A percentile compares a stretch with the other conserved stretches of the same genome.
These are phyloP conservation scores for Pterocles gutturalis DNA, from an alignment of 2,113 vertebrate genomes.

Conservation along the genomic window DNA sequence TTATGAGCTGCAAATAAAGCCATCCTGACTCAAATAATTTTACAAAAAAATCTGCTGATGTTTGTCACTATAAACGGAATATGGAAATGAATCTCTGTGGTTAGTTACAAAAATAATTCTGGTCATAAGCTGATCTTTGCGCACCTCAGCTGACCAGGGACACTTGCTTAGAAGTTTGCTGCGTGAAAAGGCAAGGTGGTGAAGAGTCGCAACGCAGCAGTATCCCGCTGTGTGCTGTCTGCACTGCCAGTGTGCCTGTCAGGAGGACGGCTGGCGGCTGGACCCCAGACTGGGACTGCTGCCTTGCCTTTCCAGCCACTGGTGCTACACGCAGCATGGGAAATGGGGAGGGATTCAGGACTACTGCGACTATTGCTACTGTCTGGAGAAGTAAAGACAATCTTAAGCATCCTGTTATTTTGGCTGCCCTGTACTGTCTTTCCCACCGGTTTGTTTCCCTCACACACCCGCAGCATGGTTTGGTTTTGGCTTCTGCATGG, in stretches of 20 bases:
- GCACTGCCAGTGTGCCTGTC: fast-evolving
- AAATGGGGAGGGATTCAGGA: neutral
- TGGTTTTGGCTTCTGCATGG: neutral
- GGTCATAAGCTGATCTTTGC: neutral
- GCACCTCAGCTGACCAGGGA: neutral
- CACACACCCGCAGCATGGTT: neutral
- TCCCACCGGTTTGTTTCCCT: neutral
- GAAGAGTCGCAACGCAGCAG: fast-evolving
- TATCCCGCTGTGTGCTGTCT: fast-evolving
- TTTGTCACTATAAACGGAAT: neutral
- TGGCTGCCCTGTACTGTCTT: neutral
- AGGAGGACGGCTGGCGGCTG: neutral
- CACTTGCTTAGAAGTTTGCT: fast-evolving
- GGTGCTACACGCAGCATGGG: neutral
- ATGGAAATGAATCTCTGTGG: neutral
- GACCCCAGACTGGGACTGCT: neutral
- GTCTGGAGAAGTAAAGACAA: neutral
- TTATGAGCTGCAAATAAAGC: conserved; percentile 6
- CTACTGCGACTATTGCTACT: neutral
- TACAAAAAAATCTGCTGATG: neutral
- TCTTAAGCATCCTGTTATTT: neutral
- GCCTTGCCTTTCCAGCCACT: neutral
- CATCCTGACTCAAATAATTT: neutral
- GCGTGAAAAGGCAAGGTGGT: neutral
- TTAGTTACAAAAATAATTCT: neutral